Percentiles rank a stretch among this genome's conserved stretches.
These are phyloP conservation scores for Scopus umbretta DNA, from an alignment of 2,113 vertebrate species.

Conservation along the genomic window DNA sequence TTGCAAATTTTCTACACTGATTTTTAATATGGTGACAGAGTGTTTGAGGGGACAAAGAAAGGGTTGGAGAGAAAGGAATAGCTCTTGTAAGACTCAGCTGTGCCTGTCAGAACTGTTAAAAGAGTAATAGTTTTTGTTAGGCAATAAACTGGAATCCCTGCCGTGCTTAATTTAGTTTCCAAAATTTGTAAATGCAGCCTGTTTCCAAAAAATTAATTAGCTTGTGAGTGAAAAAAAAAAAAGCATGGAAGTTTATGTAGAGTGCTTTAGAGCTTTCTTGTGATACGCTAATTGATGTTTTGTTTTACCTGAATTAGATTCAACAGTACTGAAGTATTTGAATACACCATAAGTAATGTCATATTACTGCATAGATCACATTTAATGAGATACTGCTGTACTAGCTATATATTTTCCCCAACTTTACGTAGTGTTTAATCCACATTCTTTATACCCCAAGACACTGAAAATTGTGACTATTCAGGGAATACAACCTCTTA, in stretches of 20 bases:
- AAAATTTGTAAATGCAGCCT: slow-evolving; percentile 14
- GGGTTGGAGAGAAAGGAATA: slow-evolving; percentile 19
- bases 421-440: not conserved
- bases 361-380: not conserved
- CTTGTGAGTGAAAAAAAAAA: not conserved
- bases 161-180: not conserved
- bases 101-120: slow-evolving; percentile 62
- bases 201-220: slow-evolving; percentile 33
- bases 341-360: not conserved
- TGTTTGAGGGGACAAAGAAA: slow-evolving; percentile 16
- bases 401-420: not conserved
- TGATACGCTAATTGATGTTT: not conserved
- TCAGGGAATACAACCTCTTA: not conserved
- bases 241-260: not conserved
- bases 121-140: slow-evolving; percentile 48
- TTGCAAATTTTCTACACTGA: slow-evolving; percentile 1
- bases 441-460: not conserved
- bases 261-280: not conserved
- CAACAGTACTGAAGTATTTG: not conserved
- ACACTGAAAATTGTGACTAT: not conserved
- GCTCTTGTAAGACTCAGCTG: slow-evolving; percentile 41
- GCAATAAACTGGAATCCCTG: slow-evolving; percentile 35
- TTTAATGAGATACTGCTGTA: not conserved
- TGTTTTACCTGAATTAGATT: not conserved
- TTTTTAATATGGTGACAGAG: slow-evolving; percentile 49